Percentiles rank a stretch among this genome's conserved stretches.
These are phyloP conservation scores for Leuctra nigra DNA, from an alignment of 2,888 invertebrate genomes.

Conservation along the genomic window DNA sequence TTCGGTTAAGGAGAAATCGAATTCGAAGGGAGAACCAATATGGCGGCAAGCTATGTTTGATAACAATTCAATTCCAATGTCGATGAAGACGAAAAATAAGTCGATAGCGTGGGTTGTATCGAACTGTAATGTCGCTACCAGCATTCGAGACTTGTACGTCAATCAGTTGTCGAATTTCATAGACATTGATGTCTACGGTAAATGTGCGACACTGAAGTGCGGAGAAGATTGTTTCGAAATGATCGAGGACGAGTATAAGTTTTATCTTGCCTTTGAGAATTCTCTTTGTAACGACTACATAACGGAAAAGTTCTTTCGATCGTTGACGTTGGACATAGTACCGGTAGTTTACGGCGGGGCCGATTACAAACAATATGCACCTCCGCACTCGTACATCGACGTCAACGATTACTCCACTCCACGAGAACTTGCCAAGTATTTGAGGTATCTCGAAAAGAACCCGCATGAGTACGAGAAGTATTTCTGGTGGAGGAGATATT, in stretches of 20 bases:
- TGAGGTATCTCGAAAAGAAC: neutral
- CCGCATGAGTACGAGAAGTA: neutral
- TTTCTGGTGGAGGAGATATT: conserved; percentile 4
- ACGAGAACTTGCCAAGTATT: neutral
- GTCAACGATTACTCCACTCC: neutral
- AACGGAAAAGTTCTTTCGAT: neutral
- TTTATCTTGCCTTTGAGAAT: conserved; percentile 1
- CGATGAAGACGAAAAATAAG: neutral
- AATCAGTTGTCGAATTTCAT: neutral
- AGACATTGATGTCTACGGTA: neutral
- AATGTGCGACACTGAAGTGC: neutral
- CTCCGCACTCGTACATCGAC: neutral
- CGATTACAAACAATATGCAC: neutral
- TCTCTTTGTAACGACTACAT: neutral
- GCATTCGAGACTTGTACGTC: neutral
- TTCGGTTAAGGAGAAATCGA: neutral
- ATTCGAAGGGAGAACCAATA: neutral
- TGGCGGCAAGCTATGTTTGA: neutral
- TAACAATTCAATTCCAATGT: neutral
- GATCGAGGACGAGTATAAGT: neutral
- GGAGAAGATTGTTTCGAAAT: neutral
- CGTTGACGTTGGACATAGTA: neutral
- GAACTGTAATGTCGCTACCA: neutral
- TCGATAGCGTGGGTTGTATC: conserved; percentile 3
- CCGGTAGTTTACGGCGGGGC: conserved; percentile 1